Base-by-base conservation (phyloP, 2,888 invertebrate genomes). In the Leptinotarsa rubiginosa region DNA sequence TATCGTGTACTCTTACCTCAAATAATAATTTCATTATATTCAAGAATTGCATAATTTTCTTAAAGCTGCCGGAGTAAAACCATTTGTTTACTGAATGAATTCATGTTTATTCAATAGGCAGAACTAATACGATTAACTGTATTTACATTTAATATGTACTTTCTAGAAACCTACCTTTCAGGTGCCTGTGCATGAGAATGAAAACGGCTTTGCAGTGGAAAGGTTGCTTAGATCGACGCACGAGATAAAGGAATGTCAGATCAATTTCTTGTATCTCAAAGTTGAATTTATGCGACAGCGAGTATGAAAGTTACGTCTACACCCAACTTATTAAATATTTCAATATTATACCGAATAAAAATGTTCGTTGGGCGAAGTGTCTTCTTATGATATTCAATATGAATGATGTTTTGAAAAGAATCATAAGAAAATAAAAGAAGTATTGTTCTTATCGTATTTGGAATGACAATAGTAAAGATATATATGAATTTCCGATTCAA, bases 51-150 rank as follows among this genome's bases (percentile, higher is more conserved):
- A 25, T 25, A 25, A 25, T 54, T 18, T 20, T 3, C 18, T 20
- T 10, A 54, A 18, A 12, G 15, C 54, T 18, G 12, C 7, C 20
- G 54, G 54, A 54, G 54, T 12, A 54, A 54, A 18, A 15, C 20
- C 54, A 20, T 20, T 12, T 59, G 70, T 72, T 72, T 50, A 72
- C 70, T 73, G 70, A 72, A 49, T 75, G 75, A 66, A 73, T 64
- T 70, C 73, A 75, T 75, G 75, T 75, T 62, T 72, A 75, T 69
- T 75, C 73, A 75, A 73, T 65, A 67, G 70, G 75, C 59, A 62
- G 69, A 75, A 72, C 71, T 69, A 75, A 72, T 65, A 69, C 75
- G 73, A 70, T 73, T 75, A 75, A 76, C 74, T 76, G 76, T 76
- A 73, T 75, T 72, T 69, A 68, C 47, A 56, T 66, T 69, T 69